These are phyloP conservation scores for Drosophila anceps DNA, from an alignment of 2,888 invertebrate species.

Conservation along the genomic window DNA sequence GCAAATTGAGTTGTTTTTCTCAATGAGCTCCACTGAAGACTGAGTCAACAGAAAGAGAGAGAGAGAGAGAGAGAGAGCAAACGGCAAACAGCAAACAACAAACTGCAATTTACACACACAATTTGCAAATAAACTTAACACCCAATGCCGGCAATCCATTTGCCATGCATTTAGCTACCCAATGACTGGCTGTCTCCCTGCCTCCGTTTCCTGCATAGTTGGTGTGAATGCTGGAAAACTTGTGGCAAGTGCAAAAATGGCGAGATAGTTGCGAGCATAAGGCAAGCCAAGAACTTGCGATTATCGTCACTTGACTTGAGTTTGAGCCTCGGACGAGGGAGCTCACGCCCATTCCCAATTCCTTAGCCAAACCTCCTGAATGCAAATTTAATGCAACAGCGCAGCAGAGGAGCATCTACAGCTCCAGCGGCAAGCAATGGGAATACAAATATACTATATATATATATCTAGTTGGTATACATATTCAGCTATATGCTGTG, in stretches of 20 bases:
- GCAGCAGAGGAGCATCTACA: slow-evolving; percentile 14
- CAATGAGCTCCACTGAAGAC: too few relatives aligned
- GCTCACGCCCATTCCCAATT: too few relatives aligned
- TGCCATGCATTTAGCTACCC: slow-evolving; percentile 53
- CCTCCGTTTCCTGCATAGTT: neutral
- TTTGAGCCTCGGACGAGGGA: slow-evolving; percentile 13
- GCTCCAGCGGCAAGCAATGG: neutral
- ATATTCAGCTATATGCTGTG: neutral
- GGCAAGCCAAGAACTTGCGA: slow-evolving; percentile 55
- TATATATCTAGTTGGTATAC: neutral
- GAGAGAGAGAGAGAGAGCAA: too few relatives aligned
- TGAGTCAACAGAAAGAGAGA: too few relatives aligned
- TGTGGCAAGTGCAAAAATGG: slow-evolving; percentile 2
- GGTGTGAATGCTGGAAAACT: slow-evolving; percentile 2
- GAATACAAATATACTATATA: neutral
- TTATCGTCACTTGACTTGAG: slow-evolving; percentile 78
- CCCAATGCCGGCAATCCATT: slow-evolving; percentile 60
- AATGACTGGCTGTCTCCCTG: slow-evolving; percentile 6
- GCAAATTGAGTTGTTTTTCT: slow-evolving; percentile 15
- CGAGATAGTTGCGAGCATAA: slow-evolving; percentile 1
- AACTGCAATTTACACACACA: slow-evolving; percentile 63
- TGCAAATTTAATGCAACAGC: slow-evolving; percentile 72
- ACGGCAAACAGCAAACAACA: slow-evolving; percentile 32
- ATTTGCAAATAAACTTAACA: slow-evolving; percentile 62
- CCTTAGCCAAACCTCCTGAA: slow-evolving; percentile 18